These are phyloP conservation scores for Phymatocera aterrima DNA, from an alignment of 2,888 invertebrate genomes.

Conservation along the genomic window DNA sequence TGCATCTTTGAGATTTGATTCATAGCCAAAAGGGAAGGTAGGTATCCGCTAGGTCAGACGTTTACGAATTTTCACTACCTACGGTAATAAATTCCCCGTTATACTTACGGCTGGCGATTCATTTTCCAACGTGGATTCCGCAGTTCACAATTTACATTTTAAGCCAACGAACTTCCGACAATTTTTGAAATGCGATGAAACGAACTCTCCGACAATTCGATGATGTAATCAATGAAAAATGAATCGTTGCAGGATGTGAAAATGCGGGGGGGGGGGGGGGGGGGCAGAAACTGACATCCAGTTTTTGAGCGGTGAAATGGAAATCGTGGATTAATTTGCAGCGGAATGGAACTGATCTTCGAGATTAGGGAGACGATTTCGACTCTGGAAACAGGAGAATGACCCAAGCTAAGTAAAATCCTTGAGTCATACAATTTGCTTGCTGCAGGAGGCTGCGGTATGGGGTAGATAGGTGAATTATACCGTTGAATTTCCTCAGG, in stretches of 20 bases:
- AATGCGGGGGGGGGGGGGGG: too few relatives aligned
- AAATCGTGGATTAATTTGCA: not conserved
- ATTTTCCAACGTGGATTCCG: not conserved
- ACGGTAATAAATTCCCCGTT: slow-evolving; percentile 56
- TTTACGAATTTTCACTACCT: slow-evolving; percentile 34
- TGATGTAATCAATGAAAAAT: too few relatives aligned
- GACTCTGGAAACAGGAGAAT: not conserved
- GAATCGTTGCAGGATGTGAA: too few relatives aligned
- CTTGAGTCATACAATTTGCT: not conserved
- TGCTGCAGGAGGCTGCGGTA: not conserved
- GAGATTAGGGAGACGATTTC: not conserved
- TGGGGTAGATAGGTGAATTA: not conserved
- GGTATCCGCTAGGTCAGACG: slow-evolving; percentile 49
- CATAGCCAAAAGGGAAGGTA: slow-evolving; percentile 64
- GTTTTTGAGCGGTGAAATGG: not conserved
- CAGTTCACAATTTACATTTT: not conserved
- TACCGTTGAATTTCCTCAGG: not conserved
- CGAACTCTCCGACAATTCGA: too few relatives aligned
- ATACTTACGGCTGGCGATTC: slow-evolving; percentile 38
- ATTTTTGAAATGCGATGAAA: too few relatives aligned
- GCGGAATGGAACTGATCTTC: not conserved
- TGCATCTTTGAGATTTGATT: slow-evolving; percentile 59
- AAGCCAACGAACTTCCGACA: not conserved
- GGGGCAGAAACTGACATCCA: not conserved
- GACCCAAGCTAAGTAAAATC: too few relatives aligned